phyloP scores from a whole-genome alignment of 1,140 invertebrate species.

The Odontomachus brunneus region DNA sequence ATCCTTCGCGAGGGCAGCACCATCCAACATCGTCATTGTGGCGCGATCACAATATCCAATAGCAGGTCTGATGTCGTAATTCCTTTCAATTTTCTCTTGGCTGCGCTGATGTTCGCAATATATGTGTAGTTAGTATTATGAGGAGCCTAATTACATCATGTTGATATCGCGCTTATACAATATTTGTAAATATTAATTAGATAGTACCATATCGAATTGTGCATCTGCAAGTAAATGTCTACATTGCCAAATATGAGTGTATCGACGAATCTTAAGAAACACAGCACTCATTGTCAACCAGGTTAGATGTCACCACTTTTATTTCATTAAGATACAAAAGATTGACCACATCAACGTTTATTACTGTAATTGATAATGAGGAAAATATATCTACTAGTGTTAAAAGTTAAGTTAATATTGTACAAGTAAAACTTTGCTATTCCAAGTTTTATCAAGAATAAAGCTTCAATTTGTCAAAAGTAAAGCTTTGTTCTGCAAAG shows the following conservation, averaged over 20 bases:
- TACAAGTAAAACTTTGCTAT: too few relatives aligned
- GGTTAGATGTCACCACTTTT: slow-evolving; percentile 10
- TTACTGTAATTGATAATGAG: not conserved
- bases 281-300: slow-evolving; percentile 42
- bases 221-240: slow-evolving; percentile 14
- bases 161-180: too few relatives aligned
- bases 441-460: too few relatives aligned
- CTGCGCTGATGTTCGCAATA: not conserved
- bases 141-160: not conserved
- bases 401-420: too few relatives aligned
- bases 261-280: slow-evolving; percentile 20
- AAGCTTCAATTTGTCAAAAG: too few relatives aligned
- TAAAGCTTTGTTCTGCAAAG: too few relatives aligned
- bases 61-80: too few relatives aligned
- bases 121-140: not conserved
- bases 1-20: too few relatives aligned
- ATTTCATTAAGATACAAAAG: not conserved
- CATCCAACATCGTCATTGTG: too few relatives aligned
- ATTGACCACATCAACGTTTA: not conserved
- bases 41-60: too few relatives aligned
- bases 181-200: not conserved
- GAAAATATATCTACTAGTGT: too few relatives aligned
- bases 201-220: not conserved
- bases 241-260: slow-evolving; percentile 44
- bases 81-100: too few relatives aligned